Conservation (phyloP, 2,113 vertebrate species). For the Hymenochirus boettgeri region DNA sequence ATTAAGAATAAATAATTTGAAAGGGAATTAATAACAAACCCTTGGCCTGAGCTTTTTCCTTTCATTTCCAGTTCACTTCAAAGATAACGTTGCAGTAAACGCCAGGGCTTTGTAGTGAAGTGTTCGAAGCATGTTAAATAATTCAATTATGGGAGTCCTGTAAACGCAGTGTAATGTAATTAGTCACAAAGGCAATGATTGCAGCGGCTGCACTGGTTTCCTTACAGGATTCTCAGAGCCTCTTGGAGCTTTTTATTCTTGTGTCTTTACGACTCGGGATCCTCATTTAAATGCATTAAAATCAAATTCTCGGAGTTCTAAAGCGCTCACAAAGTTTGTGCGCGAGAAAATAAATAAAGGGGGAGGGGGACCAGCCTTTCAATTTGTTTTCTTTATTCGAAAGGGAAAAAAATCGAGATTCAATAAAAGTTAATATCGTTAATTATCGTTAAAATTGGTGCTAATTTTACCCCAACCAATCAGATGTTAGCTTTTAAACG, state of each 20-base stretch:
- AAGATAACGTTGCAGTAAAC: conserved; percentile 57
- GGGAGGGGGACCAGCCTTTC: too few relatives aligned
- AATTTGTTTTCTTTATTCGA: too few relatives aligned
- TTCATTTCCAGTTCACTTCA: conserved; percentile 52
- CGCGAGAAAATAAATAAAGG: background rate
- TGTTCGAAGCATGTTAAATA: conserved; percentile 59
- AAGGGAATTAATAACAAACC: conserved; percentile 2
- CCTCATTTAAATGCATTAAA: conserved; percentile 42
- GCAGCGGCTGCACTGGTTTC: conserved; percentile 46
- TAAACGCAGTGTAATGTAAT: conserved; percentile 63
- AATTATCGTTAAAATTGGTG: too few relatives aligned
- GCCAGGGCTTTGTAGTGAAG: conserved; percentile 55
- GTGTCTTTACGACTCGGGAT: background rate
- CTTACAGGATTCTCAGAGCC: conserved; percentile 29
- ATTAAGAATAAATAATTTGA: background rate
- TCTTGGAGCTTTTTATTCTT: conserved; percentile 38
- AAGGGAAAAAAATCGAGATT: too few relatives aligned
- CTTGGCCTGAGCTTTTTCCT: conserved; percentile 46
- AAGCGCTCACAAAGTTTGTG: conserved; percentile 19
- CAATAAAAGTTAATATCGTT: too few relatives aligned
- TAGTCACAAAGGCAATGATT: conserved; percentile 60
- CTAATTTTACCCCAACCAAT: too few relatives aligned
- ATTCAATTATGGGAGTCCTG: conserved; percentile 60
- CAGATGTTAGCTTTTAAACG: too few relatives aligned
- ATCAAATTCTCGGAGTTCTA: conserved; percentile 41